These are phyloP conservation scores for Coronaproctus castanopsis DNA, from an alignment of 2,888 invertebrate genomes.

Conservation along the genomic window DNA sequence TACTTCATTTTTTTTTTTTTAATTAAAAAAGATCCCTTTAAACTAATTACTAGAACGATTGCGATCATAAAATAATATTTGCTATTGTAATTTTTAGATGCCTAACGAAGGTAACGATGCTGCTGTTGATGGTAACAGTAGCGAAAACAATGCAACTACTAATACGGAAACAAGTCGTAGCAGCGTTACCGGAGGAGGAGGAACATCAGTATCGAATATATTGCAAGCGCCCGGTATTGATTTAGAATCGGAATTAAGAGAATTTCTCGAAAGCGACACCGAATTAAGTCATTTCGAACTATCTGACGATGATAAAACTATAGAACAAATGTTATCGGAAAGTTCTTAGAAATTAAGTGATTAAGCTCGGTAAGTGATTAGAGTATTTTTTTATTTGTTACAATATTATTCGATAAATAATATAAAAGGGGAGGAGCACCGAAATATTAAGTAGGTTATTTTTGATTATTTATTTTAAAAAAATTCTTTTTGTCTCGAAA, in stretches of 20 bases:
- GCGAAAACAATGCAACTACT: not conserved
- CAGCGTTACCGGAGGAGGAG: not conserved
- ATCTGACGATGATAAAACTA: slow-evolving; percentile 25
- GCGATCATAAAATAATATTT: no score
- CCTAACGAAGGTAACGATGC: no score
- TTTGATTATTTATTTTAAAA: no score
- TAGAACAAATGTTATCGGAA: slow-evolving; percentile 23
- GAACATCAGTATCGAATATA: not conserved
- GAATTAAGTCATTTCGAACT: slow-evolving; percentile 30
- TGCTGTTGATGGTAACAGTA: not conserved
- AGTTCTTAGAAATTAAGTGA: slow-evolving; percentile 16
- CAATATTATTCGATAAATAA: not conserved
- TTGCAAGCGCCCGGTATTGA: slow-evolving; percentile 29
- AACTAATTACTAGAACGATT: no score
- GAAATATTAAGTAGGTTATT: not conserved
- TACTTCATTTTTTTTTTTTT: no score
- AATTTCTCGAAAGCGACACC: slow-evolving; percentile 46
- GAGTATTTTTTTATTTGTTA: no score
- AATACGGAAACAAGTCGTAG: not conserved
- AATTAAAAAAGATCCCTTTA: no score
- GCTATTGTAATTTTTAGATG: no score
- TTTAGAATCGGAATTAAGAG: slow-evolving; percentile 45
- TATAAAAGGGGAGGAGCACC: not conserved
- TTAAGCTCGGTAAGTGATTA: no score
- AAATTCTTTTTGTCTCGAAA: no score